Percentiles rank a stretch among this genome's conserved stretches.
These are phyloP conservation scores for Laterallus jamaicensis DNA, from an alignment of 2,113 vertebrate species.

Conservation along the genomic window DNA sequence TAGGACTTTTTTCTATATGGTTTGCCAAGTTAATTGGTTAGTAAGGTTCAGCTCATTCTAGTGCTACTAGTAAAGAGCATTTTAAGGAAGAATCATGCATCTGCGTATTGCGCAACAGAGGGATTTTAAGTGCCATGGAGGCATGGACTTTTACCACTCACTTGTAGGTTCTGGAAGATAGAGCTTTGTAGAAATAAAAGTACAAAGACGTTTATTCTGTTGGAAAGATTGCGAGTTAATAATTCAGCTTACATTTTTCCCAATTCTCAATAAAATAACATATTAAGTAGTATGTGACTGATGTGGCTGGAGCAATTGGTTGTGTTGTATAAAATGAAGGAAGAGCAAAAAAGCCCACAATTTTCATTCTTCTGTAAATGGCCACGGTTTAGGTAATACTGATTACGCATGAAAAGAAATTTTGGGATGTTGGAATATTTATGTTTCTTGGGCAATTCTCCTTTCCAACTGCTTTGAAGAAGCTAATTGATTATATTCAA, in stretches of 20 bases:
- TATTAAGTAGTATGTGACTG: neutral
- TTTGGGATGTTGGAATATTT: neutral
- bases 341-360: neutral
- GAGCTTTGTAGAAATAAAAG: neutral
- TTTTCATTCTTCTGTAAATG: neutral
- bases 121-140: neutral
- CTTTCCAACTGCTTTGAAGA: neutral
- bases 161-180: neutral
- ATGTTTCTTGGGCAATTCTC: neutral
- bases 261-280: neutral
- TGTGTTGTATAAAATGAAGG: neutral
- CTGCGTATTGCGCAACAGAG: neutral
- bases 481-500: neutral
- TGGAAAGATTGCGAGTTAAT: neutral
- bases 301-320: neutral
- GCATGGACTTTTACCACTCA: neutral
- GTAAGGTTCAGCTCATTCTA: neutral
- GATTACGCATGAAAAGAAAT: neutral
- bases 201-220: neutral
- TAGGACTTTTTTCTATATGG: neutral
- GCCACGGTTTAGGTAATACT: neutral
- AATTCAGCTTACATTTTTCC: neutral
- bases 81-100: neutral
- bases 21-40: neutral
- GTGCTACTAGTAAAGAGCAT: neutral